phyloP scores from a whole-genome alignment of 2,113 vertebrate genomes.

The Dendropsophus ebraccatus region DNA sequence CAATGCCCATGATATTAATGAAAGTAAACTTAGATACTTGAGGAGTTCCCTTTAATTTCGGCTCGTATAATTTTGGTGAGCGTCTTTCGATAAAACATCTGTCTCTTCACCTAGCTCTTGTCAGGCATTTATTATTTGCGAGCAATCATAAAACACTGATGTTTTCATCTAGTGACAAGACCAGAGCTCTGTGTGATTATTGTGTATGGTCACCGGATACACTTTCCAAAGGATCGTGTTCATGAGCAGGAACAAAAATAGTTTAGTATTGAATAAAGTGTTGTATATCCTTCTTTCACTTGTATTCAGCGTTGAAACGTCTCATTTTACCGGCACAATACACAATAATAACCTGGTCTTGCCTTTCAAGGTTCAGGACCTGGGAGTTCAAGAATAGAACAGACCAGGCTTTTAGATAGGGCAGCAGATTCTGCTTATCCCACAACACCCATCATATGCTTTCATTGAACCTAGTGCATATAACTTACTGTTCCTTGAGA shows the following conservation, averaged over 20 bases:
- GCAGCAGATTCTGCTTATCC: background rate
- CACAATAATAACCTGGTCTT: conserved; percentile 27
- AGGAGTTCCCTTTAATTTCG: background rate
- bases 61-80: conserved; percentile 5
- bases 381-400: conserved; percentile 27
- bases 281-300: conserved; percentile 47
- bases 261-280: conserved; percentile 47
- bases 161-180: conserved; percentile 18
- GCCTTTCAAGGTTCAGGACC: conserved; percentile 11
- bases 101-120: conserved; percentile 20
- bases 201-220: conserved; percentile 38
- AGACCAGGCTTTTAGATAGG: background rate
- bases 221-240: conserved; percentile 30
- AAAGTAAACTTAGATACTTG: background rate
- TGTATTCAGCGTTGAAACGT: conserved; percentile 20
- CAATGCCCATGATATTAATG: no score
- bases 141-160: conserved; percentile 8
- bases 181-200: conserved; percentile 29
- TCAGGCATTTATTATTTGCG: conserved; percentile 22
- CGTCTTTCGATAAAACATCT: conserved; percentile 3
- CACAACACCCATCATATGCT: background rate
- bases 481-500: no score
- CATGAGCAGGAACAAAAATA: conserved; percentile 39
- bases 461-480: no score
- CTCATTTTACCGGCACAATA: conserved; percentile 39